Evolutionary conservation across 92 coral and sea anemone genomes (phyloP), one percentile per base, ranked within the genome.

Genomic region (Porites rus): DNA sequence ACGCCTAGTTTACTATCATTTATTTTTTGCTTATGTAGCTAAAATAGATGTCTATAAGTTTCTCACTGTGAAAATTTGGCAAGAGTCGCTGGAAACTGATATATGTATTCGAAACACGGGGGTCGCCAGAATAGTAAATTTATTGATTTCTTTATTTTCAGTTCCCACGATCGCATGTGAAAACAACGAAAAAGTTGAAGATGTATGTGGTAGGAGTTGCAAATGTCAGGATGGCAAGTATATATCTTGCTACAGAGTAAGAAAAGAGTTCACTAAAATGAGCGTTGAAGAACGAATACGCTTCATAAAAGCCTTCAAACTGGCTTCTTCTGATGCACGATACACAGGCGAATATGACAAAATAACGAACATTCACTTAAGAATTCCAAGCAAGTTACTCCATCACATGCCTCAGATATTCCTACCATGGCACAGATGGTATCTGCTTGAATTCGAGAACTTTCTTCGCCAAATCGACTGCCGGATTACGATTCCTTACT

Each of bases 351-450:
- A 86, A 12, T 94, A 92, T 77, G 97, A 92, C 12, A 79, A 51
- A 38, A 61, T 94, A 7, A 80, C 90, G 2, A 87, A 84, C 21
- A 69, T 77, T 6, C 97, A 94, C 87, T 89, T 89, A 25, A 77
- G 67, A 8, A 72, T 94, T 2, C 94, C 94, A 4, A 86, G 72
- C 79, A 62, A 69, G 28, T 80, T 70, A 18, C 89, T 93, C 19
- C 96, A 93, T 64, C 90, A 90, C 74, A 91, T 91, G 92, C 90
- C 91, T 24, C 90, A 92, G 20, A 86, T 92, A 76, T 91, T 94
- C 64, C 71, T 93, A 8, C 94, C 94, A 1, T 93, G 96, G 96
- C 96, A 93, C 72, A 81, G 96, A 19, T 88, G 92, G 94, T 87
- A 25, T 82, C 65, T 90, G 74, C 75, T 93, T 43, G 54, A 88